Evolutionary conservation across 2,113 vertebrate genomes (phyloP), one percentile per base, ranked within the genome.

Genomic region (Lagopus leucura): DNA sequence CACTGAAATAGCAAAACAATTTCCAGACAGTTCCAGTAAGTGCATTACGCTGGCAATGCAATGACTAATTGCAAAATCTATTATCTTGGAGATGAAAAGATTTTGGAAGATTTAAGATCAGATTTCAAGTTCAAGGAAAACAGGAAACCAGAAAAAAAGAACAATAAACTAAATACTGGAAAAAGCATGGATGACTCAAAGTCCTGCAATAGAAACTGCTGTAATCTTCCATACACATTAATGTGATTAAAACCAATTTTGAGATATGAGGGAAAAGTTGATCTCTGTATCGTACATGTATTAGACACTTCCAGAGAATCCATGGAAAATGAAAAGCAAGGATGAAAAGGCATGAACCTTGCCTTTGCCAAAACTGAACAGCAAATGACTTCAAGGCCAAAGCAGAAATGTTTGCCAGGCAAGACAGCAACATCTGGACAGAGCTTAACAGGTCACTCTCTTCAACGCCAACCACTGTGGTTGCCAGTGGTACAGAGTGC

Each of bases 51-150:
- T 48, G 10, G 65, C 78, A 91, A 94, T 69, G 89, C 92, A 81
- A 86, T 86, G 85, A 90, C 69, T 94, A 93, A 91, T 86, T 94
- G 69, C 38, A 83, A 92, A 86, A 92, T 90, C 79, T 92, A 57
- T 90, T 96, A 86, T 89, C 79, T 72, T 81, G 45, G 47, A 94
- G 80, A 94, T 90, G 60, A 97, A 96, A 94, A 91, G 75, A 72
- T 91, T 92, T 83, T 86, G 52, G 57, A 90, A 95, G 57, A 92
- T 81, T 89, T 86, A 78, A 90, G 75, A 75, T 92, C 88, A 92
- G 79, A 64, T 94, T 95, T 88, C 91, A 94, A 92, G 64, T 61
- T 80, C 52, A 90, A 75, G 76, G 91, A 72, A 94, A 90, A 36
- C 82, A 88, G 88, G 94, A 94, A 94, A 69, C 54, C 27, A 54